These are phyloP conservation scores for Cololabis saira DNA, from an alignment of 2,113 vertebrate species.

Conservation along the genomic window DNA sequence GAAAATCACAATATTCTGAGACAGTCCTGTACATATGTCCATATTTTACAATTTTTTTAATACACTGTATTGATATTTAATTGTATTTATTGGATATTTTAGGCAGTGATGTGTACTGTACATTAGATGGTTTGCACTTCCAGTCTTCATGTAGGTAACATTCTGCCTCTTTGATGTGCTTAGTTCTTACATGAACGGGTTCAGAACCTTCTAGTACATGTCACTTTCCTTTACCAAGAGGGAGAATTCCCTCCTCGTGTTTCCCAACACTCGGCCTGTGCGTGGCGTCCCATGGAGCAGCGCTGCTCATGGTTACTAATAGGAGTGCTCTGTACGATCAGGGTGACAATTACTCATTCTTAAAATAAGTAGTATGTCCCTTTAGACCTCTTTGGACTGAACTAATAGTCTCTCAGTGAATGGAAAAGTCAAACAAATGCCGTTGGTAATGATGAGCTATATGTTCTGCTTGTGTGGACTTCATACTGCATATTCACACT, in stretches of 20 bases:
- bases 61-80: no score
- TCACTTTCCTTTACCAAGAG: no score
- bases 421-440: constrained; percentile 57
- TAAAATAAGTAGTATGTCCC: constrained; percentile 48
- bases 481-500: constrained; percentile 59
- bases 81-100: no score
- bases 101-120: no score
- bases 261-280: background rate
- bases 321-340: constrained; percentile 16
- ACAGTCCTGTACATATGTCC: no score
- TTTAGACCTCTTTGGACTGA: constrained; percentile 37
- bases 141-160: no score
- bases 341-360: constrained; percentile 41
- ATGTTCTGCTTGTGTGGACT: constrained; percentile 37
- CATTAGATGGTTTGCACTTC: no score
- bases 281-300: constrained; percentile 21
- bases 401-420: constrained; percentile 50
- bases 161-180: no score
- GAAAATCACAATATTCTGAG: no score
- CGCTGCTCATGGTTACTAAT: constrained; percentile 38
- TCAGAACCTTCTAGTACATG: no score
- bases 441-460: constrained; percentile 61
- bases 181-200: no score
- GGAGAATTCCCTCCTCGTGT: background rate
- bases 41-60: no score